phyloP scores from a whole-genome alignment of 1,140 invertebrate species.

The Metaphire vulgaris region DNA sequence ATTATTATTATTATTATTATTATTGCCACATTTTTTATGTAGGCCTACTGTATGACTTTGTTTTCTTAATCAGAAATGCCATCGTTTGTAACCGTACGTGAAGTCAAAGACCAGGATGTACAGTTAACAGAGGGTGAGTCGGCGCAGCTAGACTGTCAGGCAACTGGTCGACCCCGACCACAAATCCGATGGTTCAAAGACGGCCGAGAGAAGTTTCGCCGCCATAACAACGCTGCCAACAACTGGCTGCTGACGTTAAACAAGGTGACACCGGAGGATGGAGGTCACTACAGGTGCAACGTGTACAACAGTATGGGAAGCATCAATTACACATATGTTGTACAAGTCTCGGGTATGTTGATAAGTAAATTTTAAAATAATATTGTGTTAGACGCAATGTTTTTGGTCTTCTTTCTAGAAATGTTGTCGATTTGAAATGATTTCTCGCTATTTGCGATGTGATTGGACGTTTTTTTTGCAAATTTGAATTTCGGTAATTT shows the following conservation, averaged over 20 bases:
- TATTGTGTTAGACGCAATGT: too few species aligned
- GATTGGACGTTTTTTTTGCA: too few species aligned
- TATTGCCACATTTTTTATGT: too few species aligned
- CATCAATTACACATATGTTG: neutral
- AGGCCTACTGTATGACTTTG: too few species aligned
- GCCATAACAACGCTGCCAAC: neutral
- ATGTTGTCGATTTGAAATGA: too few species aligned
- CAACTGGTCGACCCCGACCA: constrained; percentile 50
- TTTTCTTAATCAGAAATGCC: constrained; percentile 31
- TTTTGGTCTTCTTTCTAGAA: too few species aligned
- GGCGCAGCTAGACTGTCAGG: constrained; percentile 44
- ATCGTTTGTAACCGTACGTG: constrained; percentile 36
- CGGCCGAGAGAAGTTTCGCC: constrained; percentile 13
- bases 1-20: too few species aligned
- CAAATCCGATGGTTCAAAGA: constrained; percentile 50
- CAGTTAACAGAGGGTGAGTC: constrained; percentile 36
- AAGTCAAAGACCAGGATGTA: constrained; percentile 32
- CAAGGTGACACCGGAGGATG: neutral
- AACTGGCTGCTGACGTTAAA: neutral
- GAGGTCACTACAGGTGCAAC: neutral
- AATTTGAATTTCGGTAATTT: too few species aligned
- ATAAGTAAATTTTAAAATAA: too few species aligned
- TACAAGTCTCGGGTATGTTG: neutral
- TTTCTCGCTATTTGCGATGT: too few species aligned
- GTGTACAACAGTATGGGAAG: neutral